A percentile compares a stretch with the other conserved stretches of the same genome.
phyloP scores from a whole-genome alignment of 2,113 vertebrate genomes.

The Motacilla tschutschensis region DNA sequence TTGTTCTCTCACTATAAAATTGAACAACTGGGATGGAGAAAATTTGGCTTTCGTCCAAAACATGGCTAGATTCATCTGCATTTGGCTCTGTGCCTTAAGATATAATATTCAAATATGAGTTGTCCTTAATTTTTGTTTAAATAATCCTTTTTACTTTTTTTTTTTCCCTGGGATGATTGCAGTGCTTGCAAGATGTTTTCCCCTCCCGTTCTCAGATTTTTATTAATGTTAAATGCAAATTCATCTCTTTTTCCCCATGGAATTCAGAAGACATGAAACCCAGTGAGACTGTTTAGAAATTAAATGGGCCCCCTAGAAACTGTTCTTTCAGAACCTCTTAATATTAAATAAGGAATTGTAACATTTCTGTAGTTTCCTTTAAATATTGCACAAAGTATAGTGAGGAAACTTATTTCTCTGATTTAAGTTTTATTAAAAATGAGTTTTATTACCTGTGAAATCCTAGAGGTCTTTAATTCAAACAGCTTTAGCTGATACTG shows the following conservation, averaged over 20 bases:
- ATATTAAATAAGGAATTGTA: not conserved
- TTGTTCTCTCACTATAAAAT: constrained; percentile 70
- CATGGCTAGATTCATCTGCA: constrained; percentile 66
- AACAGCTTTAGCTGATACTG: not conserved
- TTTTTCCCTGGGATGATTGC: not conserved
- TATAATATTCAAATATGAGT: constrained; percentile 77
- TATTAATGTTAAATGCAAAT: not conserved
- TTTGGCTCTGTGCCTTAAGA: constrained; percentile 74
- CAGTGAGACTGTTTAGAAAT: constrained; percentile 9
- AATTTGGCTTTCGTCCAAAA: constrained; percentile 69
- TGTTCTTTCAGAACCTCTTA: not conserved
- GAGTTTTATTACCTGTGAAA: not conserved
- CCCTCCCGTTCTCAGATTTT: not conserved
- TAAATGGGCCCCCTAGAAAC: not conserved
- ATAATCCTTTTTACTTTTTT: constrained; percentile 53
- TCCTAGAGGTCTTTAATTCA: not conserved
- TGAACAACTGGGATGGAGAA: constrained; percentile 68
- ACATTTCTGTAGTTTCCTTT: not conserved
- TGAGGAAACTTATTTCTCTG: not conserved
- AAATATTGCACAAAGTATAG: not conserved
- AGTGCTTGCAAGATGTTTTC: not conserved
- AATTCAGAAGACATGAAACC: constrained; percentile 9
- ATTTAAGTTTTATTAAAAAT: not conserved
- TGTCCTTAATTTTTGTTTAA: constrained; percentile 75
- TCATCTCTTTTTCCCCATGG: not conserved